These are phyloP conservation scores for Phaedon cochleariae DNA, from an alignment of 2,888 invertebrate species.

Conservation along the genomic window DNA sequence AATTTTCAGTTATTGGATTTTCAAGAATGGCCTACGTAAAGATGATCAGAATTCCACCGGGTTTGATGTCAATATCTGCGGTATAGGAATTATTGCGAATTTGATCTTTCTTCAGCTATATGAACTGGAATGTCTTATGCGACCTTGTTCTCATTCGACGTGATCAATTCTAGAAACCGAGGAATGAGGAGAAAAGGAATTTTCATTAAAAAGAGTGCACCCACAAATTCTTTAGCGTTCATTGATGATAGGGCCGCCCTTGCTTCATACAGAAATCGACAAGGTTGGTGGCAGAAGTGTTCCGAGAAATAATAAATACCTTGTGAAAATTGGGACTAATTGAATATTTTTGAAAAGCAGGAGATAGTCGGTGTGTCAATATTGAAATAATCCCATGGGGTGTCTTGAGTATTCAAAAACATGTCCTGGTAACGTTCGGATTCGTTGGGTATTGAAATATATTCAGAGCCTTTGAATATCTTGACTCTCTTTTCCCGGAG, in stretches of 20 bases:
- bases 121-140: conserved; percentile 1
- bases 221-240: conserved; percentile 12
- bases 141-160: conserved; percentile 4
- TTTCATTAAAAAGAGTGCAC: conserved; percentile 19
- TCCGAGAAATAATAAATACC: not conserved
- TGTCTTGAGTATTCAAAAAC: too few relatives aligned
- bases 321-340: not conserved
- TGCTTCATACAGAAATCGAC: conserved; percentile 3
- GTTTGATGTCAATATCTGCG: too few relatives aligned
- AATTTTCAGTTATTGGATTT: too few relatives aligned
- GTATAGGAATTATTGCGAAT: not conserved
- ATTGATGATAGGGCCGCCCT: conserved; percentile 7
- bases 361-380: too few relatives aligned
- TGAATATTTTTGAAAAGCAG: too few relatives aligned
- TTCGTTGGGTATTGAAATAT: too few relatives aligned
- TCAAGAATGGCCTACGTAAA: too few relatives aligned
- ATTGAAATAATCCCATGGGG: too few relatives aligned
- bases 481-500: too few relatives aligned
- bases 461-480: too few relatives aligned
- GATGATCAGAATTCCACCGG: too few relatives aligned
- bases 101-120: not conserved
- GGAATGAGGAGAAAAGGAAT: conserved; percentile 8
- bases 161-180: conserved; percentile 9
- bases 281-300: conserved; percentile 2
- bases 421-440: too few relatives aligned